These are phyloP conservation scores for Periophthalmus modestus DNA, from an alignment of 2,113 vertebrate species.

Conservation along the genomic window DNA sequence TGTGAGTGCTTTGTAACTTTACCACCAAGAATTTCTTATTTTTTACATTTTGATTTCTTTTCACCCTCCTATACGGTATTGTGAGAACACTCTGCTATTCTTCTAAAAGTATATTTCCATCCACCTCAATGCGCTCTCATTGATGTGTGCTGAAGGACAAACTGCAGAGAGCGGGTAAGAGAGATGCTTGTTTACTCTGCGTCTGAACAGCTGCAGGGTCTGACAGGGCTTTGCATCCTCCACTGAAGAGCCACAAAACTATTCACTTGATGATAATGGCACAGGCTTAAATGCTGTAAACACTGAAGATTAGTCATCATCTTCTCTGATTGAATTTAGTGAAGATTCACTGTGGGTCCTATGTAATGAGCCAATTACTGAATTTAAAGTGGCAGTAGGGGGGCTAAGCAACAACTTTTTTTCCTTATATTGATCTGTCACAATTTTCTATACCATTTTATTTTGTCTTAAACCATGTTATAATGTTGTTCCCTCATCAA, in stretches of 20 bases:
- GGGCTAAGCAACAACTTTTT: background rate
- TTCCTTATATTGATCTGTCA: background rate
- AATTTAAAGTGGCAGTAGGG: background rate
- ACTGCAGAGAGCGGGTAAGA: background rate
- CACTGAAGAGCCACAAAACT: background rate
- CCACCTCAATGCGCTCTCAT: background rate
- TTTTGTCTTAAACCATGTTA: too few relatives aligned
- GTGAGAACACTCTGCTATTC: background rate
- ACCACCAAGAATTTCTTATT: background rate
- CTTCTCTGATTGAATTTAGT: background rate
- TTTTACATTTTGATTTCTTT: background rate
- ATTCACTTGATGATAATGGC: conserved; percentile 2
- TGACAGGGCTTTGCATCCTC: background rate
- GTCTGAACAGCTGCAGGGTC: conserved; percentile 1
- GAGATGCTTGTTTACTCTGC: background rate
- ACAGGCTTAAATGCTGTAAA: background rate
- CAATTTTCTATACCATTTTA: background rate
- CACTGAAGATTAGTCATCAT: background rate
- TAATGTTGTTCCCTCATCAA: too few relatives aligned
- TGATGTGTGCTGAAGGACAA: background rate
- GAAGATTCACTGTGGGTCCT: background rate
- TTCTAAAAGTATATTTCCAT: background rate
- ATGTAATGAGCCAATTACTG: conserved; percentile 1
- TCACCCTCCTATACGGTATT: background rate
- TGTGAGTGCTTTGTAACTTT: background rate